A percentile compares a stretch with the other conserved stretches of the same genome.
Evolutionary conservation across 2,113 vertebrate genomes (phyloP).

Genomic region (Bujurquina vittata): DNA sequence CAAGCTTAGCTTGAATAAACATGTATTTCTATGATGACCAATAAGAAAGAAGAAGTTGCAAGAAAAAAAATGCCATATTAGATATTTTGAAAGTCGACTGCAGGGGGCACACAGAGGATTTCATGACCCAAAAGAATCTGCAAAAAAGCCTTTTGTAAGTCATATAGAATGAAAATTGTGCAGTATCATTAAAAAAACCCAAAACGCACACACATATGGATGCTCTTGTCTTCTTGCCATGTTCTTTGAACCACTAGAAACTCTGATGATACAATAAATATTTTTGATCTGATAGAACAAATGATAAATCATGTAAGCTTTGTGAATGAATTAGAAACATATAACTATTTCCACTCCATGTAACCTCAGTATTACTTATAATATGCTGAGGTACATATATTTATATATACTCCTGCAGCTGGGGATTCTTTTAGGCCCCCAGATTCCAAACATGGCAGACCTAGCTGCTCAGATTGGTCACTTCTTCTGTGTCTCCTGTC

Average conservation of each 20-base stretch:
- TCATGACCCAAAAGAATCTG: background rate
- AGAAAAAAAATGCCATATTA: too few species aligned
- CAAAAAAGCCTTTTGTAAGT: background rate
- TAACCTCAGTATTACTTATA: too few species aligned
- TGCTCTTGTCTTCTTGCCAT: background rate
- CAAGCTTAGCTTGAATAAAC: background rate
- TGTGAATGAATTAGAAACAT: background rate
- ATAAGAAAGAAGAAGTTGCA: too few species aligned
- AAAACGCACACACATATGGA: background rate
- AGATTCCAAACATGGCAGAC: slow-evolving; percentile 47
- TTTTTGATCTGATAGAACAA: background rate
- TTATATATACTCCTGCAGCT: background rate
- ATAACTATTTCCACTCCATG: background rate
- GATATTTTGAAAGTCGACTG: too few species aligned
- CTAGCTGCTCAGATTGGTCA: slow-evolving; percentile 42
- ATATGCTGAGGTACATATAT: background rate
- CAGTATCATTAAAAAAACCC: background rate
- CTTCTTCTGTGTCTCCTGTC: slow-evolving; percentile 25
- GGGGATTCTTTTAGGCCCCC: slow-evolving; percentile 15
- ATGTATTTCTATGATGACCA: too few species aligned
- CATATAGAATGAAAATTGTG: background rate
- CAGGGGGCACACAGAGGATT: too few species aligned
- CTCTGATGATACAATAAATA: background rate
- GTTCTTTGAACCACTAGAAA: background rate
- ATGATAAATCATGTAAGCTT: background rate